Base-by-base conservation (phyloP, 2,797 vertebrate genomes). In the Tokudaia tokunoshimensis region DNA sequence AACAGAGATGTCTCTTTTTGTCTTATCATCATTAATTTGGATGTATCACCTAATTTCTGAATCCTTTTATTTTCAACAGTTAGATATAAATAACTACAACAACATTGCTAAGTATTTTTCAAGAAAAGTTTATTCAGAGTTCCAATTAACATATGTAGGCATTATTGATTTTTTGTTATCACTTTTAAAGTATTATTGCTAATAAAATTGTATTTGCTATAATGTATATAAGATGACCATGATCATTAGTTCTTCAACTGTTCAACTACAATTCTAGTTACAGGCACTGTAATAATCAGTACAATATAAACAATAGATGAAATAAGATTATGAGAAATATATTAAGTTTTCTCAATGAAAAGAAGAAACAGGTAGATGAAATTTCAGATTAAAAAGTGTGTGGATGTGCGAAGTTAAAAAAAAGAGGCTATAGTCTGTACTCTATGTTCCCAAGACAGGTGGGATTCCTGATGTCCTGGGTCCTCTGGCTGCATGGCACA, bases 61-160 rank as follows among this genome's bases (percentile, higher is more conserved):
- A 26, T 95, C 22, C 70, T 52, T 87, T 47, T 79, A 75, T 92
- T 47, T 94, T 96, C 26, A 96, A 92, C 52, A 81, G 22, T 63
- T 63, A 67, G 86, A 47, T 70, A 92, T 13, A 92, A 92, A 37
- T 6, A 83, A 82, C n/a, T 92, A n/a, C 31, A 94, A 65, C 6
- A 91, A 86, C 10, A 84, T 89, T 67, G 14, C 20, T 89, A 96
- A 37, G 17, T 57, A 74, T 59, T 67, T 96, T 1, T 82, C 47
- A 93, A 83, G 41, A 90, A 84, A 81, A 84, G 6, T 37, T 65
- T 41, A 4, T 85, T 76, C 93, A 85, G 44, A 65, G 31, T 61
- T 17, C 15, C 50, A 65, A 75, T 91, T 92, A 83, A 79, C 34
- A 83, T 13, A 31, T 15, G 2, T 81, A 88, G 26, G 15, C 65